Conservation (phyloP, 1,140 invertebrate species). For the Harlomillsia oculata region DNA sequence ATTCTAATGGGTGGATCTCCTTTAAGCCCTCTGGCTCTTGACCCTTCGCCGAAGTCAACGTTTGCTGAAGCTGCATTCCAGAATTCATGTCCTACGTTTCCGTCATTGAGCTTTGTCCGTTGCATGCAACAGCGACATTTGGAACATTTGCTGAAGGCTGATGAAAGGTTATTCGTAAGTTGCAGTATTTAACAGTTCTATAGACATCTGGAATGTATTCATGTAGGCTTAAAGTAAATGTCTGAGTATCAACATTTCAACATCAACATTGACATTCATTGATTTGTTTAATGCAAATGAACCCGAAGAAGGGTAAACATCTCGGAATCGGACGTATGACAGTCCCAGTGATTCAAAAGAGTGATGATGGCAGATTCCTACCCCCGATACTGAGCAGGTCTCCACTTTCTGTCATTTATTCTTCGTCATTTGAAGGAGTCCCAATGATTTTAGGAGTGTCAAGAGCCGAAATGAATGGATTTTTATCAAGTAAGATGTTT, state of each 20-base stretch:
- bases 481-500: slow-evolving; percentile 18
- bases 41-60: slow-evolving; percentile 63
- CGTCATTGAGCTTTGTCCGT: slow-evolving; percentile 20
- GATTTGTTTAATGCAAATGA: neutral
- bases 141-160: slow-evolving; percentile 7
- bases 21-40: slow-evolving; percentile 81
- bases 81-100: slow-evolving; percentile 43
- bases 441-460: slow-evolving; percentile 26
- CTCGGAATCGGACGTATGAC: slow-evolving; percentile 15
- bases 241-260: neutral
- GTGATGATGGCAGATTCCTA: slow-evolving; percentile 21
- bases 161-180: slow-evolving; percentile 14
- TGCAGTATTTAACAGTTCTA: too few relatives aligned
- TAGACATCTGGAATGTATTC: too few relatives aligned
- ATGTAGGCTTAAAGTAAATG: neutral
- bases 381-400: slow-evolving; percentile 18
- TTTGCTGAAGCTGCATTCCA: slow-evolving; percentile 51
- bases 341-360: slow-evolving; percentile 19
- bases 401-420: neutral
- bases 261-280: neutral
- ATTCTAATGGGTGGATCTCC: slow-evolving; percentile 92
- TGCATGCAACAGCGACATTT: slow-evolving; percentile 25
- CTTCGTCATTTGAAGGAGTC: slow-evolving; percentile 21
- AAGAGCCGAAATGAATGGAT: slow-evolving; percentile 25
- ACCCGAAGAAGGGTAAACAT: slow-evolving; percentile 17